These are phyloP conservation scores for Elephas maximus DNA, from an alignment of 2,113 vertebrate genomes.

Conservation along the genomic window DNA sequence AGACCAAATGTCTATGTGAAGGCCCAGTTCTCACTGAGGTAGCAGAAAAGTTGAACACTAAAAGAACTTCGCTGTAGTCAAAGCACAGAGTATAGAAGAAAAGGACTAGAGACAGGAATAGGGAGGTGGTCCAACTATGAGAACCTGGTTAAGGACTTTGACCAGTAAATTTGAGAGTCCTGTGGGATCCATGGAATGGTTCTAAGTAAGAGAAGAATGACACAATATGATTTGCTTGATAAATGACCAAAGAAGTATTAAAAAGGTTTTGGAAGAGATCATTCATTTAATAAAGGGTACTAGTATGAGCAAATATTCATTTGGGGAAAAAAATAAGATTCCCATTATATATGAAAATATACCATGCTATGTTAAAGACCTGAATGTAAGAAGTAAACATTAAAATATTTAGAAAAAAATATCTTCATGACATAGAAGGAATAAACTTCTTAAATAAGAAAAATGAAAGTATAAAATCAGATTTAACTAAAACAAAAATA, in stretches of 20 bases:
- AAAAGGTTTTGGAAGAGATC: neutral
- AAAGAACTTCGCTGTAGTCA: neutral
- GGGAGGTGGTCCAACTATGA: neutral
- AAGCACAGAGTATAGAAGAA: neutral
- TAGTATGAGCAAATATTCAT: neutral
- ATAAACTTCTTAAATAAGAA: conserved; percentile 21
- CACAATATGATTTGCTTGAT: neutral
- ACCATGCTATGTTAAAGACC: neutral
- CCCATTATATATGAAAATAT: conserved; percentile 16
- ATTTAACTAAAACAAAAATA: conserved; percentile 31
- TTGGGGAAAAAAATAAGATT: conserved; percentile 10
- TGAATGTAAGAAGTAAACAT: neutral
- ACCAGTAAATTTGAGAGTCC: neutral
- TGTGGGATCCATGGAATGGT: neutral
- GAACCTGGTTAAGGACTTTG: neutral
- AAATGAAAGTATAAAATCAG: neutral
- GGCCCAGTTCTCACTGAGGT: neutral
- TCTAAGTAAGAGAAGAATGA: conserved; percentile 38
- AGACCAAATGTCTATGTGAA: neutral
- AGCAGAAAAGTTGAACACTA: neutral
- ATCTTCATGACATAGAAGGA: neutral
- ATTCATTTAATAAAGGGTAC: conserved; percentile 26
- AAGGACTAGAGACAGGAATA: neutral
- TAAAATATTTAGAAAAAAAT: conserved; percentile 33
- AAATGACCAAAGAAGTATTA: conserved; percentile 4